Evolutionary conservation across 1,140 invertebrate species (phyloP).

Genomic region (Danaus melanippus): DNA sequence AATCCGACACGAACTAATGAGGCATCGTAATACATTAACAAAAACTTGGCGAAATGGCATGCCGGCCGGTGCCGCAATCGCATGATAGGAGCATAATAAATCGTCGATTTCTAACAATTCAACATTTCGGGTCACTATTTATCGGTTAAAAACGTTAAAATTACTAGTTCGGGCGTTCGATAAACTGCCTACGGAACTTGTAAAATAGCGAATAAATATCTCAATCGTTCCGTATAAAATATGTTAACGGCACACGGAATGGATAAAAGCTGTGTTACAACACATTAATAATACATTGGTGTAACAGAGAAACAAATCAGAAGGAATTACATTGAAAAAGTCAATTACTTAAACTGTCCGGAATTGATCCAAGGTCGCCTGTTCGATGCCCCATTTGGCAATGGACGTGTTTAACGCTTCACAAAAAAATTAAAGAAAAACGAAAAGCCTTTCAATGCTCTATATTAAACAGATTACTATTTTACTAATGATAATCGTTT

Average conservation of each 20-base stretch:
- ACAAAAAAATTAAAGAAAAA: too few species aligned
- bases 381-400: too few species aligned
- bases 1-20: conserved; percentile 31
- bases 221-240: conserved; percentile 45
- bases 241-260: conserved; percentile 38
- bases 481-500: too few species aligned
- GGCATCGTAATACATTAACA: conserved; percentile 33
- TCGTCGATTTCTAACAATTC: conserved; percentile 41
- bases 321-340: too few species aligned
- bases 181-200: conserved; percentile 43
- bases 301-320: too few species aligned
- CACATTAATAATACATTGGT: neutral
- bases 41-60: conserved; percentile 35
- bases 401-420: too few species aligned
- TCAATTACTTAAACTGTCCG: neutral
- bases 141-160: conserved; percentile 45
- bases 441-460: too few species aligned
- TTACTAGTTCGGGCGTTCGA: conserved; percentile 29
- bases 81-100: conserved; percentile 38
- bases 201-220: conserved; percentile 57
- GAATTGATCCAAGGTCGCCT: neutral
- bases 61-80: conserved; percentile 27
- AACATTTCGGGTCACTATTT: conserved; percentile 39
- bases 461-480: too few species aligned
- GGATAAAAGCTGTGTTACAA: conserved; percentile 9